Evolutionary conservation across 2,113 vertebrate species (phyloP).

Genomic region (Microcebus griseorufus): DNA sequence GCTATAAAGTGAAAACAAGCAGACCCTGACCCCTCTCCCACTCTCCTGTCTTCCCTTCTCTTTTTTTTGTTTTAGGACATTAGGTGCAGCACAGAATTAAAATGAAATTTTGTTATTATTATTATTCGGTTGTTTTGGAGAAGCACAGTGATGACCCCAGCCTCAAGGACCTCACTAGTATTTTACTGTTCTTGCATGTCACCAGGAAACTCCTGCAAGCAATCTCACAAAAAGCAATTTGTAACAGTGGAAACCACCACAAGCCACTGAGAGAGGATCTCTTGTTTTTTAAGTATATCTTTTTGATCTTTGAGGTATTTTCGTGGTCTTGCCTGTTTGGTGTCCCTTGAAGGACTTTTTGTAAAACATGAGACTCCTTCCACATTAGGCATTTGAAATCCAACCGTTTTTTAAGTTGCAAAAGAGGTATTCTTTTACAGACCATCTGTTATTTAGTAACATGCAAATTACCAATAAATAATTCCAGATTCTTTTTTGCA

Average conservation of each 20-base stretch:
- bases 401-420: constrained; percentile 70
- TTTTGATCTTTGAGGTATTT: background rate
- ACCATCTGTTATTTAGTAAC: constrained; percentile 84
- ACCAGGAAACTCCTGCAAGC: background rate
- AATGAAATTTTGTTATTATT: background rate
- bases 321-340: background rate
- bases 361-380: constrained; percentile 20
- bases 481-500: constrained; percentile 83
- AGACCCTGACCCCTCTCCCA: background rate
- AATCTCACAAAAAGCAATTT: background rate
- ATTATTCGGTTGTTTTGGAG: background rate
- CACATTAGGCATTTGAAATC: constrained; percentile 55
- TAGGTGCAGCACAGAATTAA: background rate
- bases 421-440: constrained; percentile 72
- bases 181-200: background rate
- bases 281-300: background rate
- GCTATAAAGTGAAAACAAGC: background rate
- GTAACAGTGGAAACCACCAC: rapidly evolving
- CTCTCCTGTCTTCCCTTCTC: rapidly evolving
- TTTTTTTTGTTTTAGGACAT: background rate
- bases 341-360: constrained; percentile 31
- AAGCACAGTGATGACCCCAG: background rate
- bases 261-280: background rate
- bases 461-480: constrained; percentile 84
- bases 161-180: background rate